Conservation (phyloP, 2,797 vertebrate genomes). For the Parambassis ranga region DNA sequence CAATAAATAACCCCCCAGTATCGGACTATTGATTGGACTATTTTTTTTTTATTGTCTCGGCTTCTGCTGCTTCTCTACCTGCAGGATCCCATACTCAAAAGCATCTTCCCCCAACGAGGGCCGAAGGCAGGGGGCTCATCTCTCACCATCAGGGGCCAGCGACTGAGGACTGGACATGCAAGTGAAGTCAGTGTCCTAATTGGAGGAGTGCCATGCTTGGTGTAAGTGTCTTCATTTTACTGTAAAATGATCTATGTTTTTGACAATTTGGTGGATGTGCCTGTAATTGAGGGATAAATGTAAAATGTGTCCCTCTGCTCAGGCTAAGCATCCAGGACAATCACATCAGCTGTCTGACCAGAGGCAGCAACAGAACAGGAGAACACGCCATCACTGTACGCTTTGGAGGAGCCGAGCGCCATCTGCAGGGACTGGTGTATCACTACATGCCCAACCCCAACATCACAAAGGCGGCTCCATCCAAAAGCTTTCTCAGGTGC, state of each 20-base stretch:
- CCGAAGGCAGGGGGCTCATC: slow-evolving; percentile 91
- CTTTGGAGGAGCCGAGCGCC: slow-evolving; percentile 87
- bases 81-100: slow-evolving; percentile 88
- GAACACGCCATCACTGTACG: slow-evolving; percentile 81
- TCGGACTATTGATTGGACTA: slow-evolving; percentile 35
- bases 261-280: not conserved
- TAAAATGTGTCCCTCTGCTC: not conserved
- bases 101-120: slow-evolving; percentile 86
- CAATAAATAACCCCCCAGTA: slow-evolving; percentile 43
- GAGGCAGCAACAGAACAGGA: slow-evolving; percentile 83
- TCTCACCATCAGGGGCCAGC: slow-evolving; percentile 86
- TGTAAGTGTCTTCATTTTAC: slow-evolving; percentile 85
- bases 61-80: not conserved
- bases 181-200: slow-evolving; percentile 87
- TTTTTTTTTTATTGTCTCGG: not conserved
- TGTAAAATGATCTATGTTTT: not conserved
- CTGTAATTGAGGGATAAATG: not conserved
- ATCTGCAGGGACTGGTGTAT: slow-evolving; percentile 80
- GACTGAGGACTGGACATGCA: slow-evolving; percentile 87
- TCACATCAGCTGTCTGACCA: slow-evolving; percentile 85
- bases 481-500: slow-evolving; percentile 94
- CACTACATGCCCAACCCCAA: slow-evolving; percentile 92
- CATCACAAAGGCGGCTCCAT: slow-evolving; percentile 86
- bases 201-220: slow-evolving; percentile 87
- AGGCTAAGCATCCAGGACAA: slow-evolving; percentile 82